Evolutionary conservation across 2,797 vertebrate genomes (phyloP).

Genomic region (Hipposideros larvatus): DNA sequence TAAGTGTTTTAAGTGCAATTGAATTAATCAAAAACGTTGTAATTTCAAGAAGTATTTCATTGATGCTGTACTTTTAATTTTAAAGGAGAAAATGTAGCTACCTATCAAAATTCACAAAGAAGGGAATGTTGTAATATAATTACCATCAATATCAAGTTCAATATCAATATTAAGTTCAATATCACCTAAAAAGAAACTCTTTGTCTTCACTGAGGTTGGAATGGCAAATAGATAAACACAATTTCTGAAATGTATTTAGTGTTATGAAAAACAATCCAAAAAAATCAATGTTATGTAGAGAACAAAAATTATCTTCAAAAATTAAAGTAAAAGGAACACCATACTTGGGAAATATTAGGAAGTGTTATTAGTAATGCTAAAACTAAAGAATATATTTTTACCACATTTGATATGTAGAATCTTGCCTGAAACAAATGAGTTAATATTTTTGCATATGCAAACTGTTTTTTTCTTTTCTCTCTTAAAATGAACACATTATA

Average conservation of each 20-base stretch:
- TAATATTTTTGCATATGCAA: not conserved
- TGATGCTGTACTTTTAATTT: not conserved
- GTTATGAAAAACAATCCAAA: not conserved
- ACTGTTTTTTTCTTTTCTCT: not conserved
- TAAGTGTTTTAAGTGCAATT: not conserved
- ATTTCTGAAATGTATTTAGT: not conserved
- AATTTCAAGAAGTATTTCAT: not conserved
- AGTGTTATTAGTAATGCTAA: not conserved
- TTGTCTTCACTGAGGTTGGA: not conserved
- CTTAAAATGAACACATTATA: not conserved
- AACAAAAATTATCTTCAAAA: not conserved
- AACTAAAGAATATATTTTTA: not conserved
- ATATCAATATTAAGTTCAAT: not conserved
- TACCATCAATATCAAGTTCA: not conserved
- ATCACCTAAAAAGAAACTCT: not conserved
- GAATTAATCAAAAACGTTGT: not conserved
- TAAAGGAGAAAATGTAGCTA: not conserved
- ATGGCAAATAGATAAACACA: not conserved
- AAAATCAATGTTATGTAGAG: not conserved
- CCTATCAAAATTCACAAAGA: not conserved
- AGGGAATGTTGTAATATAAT: not conserved
- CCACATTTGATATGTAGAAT: not conserved
- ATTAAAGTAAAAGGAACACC: not conserved
- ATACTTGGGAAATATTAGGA: not conserved
- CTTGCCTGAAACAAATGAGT: not conserved